Conservation (phyloP, 2,888 invertebrate genomes). For the Macaria notata region DNA sequence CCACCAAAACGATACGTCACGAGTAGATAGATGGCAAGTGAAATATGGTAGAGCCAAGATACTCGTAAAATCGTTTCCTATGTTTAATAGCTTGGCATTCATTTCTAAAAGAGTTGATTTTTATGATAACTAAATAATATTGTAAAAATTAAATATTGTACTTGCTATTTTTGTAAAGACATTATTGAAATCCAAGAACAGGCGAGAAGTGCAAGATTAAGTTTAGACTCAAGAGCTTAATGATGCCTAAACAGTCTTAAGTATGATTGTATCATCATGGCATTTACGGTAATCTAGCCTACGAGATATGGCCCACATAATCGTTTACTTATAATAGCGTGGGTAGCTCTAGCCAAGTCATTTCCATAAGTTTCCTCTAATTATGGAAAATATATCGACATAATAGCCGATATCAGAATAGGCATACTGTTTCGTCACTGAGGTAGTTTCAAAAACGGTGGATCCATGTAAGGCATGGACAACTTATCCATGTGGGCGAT, state of each 20-base stretch:
- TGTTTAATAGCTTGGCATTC: too few relatives aligned
- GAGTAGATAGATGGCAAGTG: slow-evolving; percentile 11
- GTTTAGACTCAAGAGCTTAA: slow-evolving; percentile 8
- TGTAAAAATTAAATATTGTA: too few relatives aligned
- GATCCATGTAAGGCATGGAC: slow-evolving; percentile 46
- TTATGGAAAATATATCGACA: slow-evolving; percentile 9
- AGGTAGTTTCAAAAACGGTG: slow-evolving; percentile 40
- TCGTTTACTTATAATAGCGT: slow-evolving; percentile 15
- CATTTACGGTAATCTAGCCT: slow-evolving; percentile 9
- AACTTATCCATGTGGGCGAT: slow-evolving; percentile 52
- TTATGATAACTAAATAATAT: too few relatives aligned
- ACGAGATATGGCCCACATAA: slow-evolving; percentile 27
- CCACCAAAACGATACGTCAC: slow-evolving; percentile 29
- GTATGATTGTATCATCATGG: slow-evolving; percentile 11
- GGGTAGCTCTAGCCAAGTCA: slow-evolving; percentile 17
- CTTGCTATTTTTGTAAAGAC: too few relatives aligned
- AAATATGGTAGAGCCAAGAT: neutral
- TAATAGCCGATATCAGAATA: slow-evolving; percentile 10
- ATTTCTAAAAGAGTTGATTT: too few relatives aligned
- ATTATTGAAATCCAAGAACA: too few relatives aligned
- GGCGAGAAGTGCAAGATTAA: neutral
- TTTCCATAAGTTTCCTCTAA: slow-evolving; percentile 10
- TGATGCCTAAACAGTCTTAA: slow-evolving; percentile 12
- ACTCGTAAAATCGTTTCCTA: too few relatives aligned
- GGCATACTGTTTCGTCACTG: slow-evolving; percentile 32